Conservation (phyloP, 2,888 invertebrate genomes). For the Perizoma affinitatum region DNA sequence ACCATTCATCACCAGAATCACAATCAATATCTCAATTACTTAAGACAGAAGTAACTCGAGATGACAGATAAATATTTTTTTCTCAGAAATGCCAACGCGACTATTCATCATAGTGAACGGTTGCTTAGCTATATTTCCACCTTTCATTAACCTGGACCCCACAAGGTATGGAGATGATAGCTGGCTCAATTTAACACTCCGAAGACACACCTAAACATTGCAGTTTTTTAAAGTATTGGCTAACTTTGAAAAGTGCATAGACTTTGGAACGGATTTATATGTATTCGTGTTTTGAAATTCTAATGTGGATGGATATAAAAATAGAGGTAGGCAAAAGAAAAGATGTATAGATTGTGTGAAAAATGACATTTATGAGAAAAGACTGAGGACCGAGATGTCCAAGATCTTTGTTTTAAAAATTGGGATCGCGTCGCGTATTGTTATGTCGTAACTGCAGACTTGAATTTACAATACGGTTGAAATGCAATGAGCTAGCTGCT, state of each 20-base stretch:
- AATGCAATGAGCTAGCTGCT: slow-evolving; percentile 16
- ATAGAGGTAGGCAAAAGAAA: too few species aligned
- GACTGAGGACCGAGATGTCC: too few species aligned
- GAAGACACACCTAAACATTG: background rate
- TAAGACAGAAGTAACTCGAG: slow-evolving; percentile 32
- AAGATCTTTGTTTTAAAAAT: too few species aligned
- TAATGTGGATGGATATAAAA: too few species aligned
- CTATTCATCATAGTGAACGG: slow-evolving; percentile 36
- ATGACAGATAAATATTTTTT: slow-evolving; percentile 32
- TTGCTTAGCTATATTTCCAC: slow-evolving; percentile 38
- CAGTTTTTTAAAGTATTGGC: background rate
- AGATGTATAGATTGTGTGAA: too few species aligned
- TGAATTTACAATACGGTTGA: background rate
- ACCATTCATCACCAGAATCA: slow-evolving; percentile 31
- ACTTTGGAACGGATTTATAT: too few species aligned
- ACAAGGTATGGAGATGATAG: slow-evolving; percentile 6
- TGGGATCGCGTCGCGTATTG: too few species aligned
- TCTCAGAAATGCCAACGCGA: slow-evolving; percentile 29
- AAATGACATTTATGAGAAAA: too few species aligned
- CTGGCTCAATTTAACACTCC: background rate
- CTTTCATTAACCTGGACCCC: slow-evolving; percentile 36
- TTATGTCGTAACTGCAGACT: too few species aligned
- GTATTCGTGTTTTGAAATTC: too few species aligned
- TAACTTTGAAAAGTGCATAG: too few species aligned
- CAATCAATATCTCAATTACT: slow-evolving; percentile 29